phyloP scores from a whole-genome alignment of 2,888 invertebrate genomes.

The Ryuthela nishihirai region DNA sequence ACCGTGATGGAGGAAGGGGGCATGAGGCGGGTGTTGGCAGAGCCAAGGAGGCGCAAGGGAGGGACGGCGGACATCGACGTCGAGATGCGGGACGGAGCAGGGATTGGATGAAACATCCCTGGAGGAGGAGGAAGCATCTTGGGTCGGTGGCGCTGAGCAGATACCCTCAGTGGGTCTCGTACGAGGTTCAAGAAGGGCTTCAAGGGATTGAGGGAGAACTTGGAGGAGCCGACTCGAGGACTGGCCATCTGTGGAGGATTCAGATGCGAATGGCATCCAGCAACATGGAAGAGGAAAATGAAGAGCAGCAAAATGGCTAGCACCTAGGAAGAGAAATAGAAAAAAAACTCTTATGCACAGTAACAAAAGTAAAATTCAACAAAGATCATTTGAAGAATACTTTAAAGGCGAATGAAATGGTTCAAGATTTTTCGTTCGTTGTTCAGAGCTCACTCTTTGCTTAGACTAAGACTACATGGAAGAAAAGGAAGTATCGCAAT shows the following conservation, averaged over 20 bases:
- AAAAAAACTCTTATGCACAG: too few species aligned
- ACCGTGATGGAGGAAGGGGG: constrained; percentile 27
- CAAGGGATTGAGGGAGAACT: constrained; percentile 26
- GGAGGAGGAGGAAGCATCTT: constrained; percentile 32
- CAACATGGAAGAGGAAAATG: too few species aligned
- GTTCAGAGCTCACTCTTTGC: too few species aligned
- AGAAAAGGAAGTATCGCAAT: too few species aligned
- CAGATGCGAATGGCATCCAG: too few species aligned
- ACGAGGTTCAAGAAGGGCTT: constrained; percentile 30
- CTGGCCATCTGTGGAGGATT: constrained; percentile 21
- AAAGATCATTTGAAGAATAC: too few species aligned
- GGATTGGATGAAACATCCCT: constrained; percentile 15
- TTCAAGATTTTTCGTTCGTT: too few species aligned
- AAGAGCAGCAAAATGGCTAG: too few species aligned
- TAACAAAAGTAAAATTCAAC: too few species aligned
- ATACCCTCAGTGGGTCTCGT: constrained; percentile 27
- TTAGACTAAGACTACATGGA: too few species aligned
- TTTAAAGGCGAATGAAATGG: too few species aligned
- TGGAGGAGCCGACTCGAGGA: constrained; percentile 14
- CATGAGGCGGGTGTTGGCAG: constrained; percentile 10
- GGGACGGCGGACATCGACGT: constrained; percentile 2
- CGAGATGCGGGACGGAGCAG: constrained; percentile 5
- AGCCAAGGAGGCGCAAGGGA: constrained; percentile 22
- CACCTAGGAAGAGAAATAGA: too few species aligned
- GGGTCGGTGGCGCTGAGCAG: constrained; percentile 16